A percentile compares a stretch with the other conserved stretches of the same genome.
phyloP scores from a whole-genome alignment of 2,888 invertebrate species.

The Andrena hattorfiana region DNA sequence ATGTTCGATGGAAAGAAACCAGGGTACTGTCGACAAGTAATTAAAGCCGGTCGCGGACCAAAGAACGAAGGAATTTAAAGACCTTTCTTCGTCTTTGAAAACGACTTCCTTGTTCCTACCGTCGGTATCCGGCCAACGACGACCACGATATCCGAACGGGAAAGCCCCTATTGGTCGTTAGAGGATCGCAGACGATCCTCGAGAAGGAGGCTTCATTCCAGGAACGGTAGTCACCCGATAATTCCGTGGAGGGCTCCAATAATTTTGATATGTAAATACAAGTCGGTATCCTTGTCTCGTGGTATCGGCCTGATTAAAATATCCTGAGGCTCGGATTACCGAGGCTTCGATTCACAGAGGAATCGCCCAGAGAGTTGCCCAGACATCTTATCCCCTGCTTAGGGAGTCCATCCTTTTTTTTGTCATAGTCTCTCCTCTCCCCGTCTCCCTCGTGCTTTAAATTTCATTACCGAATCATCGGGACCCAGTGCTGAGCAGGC shows the following conservation, averaged over 20 bases:
- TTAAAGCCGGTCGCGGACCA: conserved; percentile 61
- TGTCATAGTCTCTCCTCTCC: neutral
- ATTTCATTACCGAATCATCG: conserved; percentile 64
- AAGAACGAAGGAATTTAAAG: conserved; percentile 60
- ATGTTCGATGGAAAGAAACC: conserved; percentile 36
- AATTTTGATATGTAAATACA: conserved; percentile 78
- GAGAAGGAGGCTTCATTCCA: conserved; percentile 62
- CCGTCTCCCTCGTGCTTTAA: conserved; percentile 26
- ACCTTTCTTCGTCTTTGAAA: conserved; percentile 58
- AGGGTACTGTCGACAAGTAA: conserved; percentile 58
- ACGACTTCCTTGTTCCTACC: conserved; percentile 39
- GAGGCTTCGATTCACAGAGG: conserved; percentile 44
- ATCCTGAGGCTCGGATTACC: conserved; percentile 68
- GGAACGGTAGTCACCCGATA: conserved; percentile 64
- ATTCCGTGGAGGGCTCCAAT: conserved; percentile 70
- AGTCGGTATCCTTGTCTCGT: conserved; percentile 66
- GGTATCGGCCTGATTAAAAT: conserved; percentile 75
- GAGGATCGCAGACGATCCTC: conserved; percentile 64
- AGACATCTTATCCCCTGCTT: conserved; percentile 73
- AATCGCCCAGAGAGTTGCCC: conserved; percentile 43
- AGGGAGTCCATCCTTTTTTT: conserved; percentile 12
- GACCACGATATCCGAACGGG: conserved; percentile 39
- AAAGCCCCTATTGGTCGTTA: conserved; percentile 61
- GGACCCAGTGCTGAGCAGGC: conserved; percentile 24
- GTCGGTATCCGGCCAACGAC: conserved; percentile 41